phyloP scores from a whole-genome alignment of 2,797 vertebrate species.

The Chloroceryle amazona region DNA sequence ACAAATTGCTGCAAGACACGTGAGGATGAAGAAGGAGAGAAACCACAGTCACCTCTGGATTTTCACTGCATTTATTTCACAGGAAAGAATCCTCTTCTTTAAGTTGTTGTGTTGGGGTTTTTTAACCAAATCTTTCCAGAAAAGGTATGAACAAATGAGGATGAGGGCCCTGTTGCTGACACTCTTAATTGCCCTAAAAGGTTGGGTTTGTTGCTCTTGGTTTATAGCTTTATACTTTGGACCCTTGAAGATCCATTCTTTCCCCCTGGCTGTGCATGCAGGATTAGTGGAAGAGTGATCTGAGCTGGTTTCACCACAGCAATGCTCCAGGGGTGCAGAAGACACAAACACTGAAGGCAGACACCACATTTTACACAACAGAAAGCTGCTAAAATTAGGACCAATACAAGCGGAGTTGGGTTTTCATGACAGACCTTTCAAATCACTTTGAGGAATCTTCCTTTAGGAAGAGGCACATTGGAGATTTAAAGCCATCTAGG shows the following conservation, averaged over 20 bases:
- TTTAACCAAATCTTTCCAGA: background rate
- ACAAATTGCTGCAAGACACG: background rate
- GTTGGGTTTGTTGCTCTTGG: background rate
- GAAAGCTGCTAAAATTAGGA: slow-evolving; percentile 18
- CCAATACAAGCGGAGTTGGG: background rate
- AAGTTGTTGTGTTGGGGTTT: background rate
- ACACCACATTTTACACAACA: background rate
- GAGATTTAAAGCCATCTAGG: slow-evolving; percentile 1
- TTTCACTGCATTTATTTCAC: background rate
- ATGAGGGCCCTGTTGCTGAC: background rate
- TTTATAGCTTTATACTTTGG: background rate
- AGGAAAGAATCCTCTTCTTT: background rate
- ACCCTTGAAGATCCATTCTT: background rate
- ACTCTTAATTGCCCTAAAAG: background rate
- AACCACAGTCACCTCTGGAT: background rate
- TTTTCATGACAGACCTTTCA: background rate
- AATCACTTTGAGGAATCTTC: background rate
- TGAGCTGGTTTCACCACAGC: background rate
- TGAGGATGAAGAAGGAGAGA: background rate
- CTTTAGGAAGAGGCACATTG: background rate
- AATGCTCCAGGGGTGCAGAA: background rate
- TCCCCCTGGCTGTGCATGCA: rapidly evolving
- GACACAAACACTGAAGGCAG: background rate
- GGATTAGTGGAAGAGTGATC: background rate
- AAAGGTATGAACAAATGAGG: background rate